Evolutionary conservation across 2,888 invertebrate genomes (phyloP).

Genomic region (Acrocyrtus sp.): DNA sequence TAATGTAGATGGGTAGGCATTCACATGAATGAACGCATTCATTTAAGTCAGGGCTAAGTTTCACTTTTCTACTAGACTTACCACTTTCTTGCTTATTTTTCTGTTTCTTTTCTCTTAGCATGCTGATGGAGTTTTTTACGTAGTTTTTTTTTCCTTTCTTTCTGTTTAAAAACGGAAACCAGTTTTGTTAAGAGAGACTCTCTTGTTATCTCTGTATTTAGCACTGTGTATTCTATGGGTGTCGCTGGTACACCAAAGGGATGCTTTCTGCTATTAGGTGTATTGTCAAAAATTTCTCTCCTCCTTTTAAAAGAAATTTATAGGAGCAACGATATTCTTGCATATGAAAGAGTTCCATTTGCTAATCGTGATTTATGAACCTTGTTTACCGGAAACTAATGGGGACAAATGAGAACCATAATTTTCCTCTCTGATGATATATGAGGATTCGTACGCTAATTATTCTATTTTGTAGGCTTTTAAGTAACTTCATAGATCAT

Average conservation of each 20-base stretch:
- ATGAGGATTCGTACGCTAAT: conserved; percentile 3
- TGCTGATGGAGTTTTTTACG: too few species aligned
- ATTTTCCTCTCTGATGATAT: conserved; percentile 18
- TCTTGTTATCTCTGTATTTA: too few species aligned
- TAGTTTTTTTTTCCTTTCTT: too few species aligned
- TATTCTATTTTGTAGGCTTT: neutral
- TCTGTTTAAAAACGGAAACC: conserved; percentile 23
- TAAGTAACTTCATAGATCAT: too few species aligned
- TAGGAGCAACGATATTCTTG: neutral
- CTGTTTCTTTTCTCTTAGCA: conserved; percentile 17
- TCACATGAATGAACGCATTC: conserved; percentile 22
- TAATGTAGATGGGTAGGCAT: neutral
- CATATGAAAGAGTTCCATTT: neutral
- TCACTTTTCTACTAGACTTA: conserved; percentile 39
- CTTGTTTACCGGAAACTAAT: conserved; percentile 10
- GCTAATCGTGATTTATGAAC: conserved; percentile 34
- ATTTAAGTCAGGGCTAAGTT: conserved; percentile 41
- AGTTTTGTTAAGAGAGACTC: too few species aligned
- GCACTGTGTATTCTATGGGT: too few species aligned
- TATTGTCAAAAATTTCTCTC: too few species aligned
- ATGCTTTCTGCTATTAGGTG: too few species aligned
- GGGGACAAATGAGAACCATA: conserved; percentile 34
- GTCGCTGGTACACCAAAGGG: too few species aligned
- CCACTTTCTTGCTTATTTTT: conserved; percentile 30
- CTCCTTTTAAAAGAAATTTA: too few species aligned